phyloP scores from a whole-genome alignment of 2,888 invertebrate species.

The Synanthedon myopaeformis region DNA sequence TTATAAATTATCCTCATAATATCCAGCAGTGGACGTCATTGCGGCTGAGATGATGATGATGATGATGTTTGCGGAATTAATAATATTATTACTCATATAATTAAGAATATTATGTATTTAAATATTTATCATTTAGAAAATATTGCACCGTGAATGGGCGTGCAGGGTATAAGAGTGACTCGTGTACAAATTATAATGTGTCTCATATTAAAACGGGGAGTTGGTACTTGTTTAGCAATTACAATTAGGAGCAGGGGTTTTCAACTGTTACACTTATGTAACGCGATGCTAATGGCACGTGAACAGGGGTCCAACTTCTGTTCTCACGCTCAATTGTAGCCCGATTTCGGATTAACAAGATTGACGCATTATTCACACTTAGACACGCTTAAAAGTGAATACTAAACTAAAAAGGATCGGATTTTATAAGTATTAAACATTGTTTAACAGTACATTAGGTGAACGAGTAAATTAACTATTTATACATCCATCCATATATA shows the following conservation, averaged over 20 bases:
- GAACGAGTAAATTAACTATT: no score
- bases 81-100: no score
- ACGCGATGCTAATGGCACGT: constrained; percentile 25
- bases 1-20: no score
- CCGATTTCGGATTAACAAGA: constrained; percentile 6
- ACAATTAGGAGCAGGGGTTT: constrained; percentile 25
- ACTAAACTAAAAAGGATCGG: neutral
- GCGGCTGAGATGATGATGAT: no score
- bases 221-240: constrained; percentile 34
- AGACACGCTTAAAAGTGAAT: neutral
- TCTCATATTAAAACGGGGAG: constrained; percentile 6
- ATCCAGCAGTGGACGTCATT: no score
- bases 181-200: constrained; percentile 6
- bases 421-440: neutral
- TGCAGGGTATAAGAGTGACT: neutral
- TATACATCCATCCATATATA: no score
- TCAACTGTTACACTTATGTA: constrained; percentile 11
- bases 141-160: neutral
- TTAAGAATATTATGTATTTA: no score
- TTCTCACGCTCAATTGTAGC: constrained; percentile 46
- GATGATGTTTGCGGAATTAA: no score
- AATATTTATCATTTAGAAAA: no score
- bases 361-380: constrained; percentile 11
- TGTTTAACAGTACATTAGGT: no score
- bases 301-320: constrained; percentile 18